Conservation (phyloP, 2,888 invertebrate genomes). For the Molanna angustata region DNA sequence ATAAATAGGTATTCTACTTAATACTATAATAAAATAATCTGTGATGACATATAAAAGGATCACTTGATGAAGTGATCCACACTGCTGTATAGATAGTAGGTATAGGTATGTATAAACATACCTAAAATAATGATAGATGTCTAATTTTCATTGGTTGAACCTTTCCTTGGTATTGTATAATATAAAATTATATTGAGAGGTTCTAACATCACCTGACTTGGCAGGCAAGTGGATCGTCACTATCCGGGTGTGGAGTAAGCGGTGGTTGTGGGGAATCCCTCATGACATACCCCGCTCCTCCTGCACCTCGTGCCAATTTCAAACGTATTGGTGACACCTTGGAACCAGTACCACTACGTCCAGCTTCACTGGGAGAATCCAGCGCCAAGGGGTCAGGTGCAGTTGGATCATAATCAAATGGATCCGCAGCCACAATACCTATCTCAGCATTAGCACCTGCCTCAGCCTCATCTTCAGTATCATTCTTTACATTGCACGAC, state of each 20-base stretch:
- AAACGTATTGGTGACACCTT: conserved; percentile 78
- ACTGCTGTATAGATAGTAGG: too few species aligned
- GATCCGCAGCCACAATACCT: conserved; percentile 37
- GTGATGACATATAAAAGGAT: too few species aligned
- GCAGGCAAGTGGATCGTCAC: conserved; percentile 44
- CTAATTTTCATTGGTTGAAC: too few species aligned
- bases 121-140: too few species aligned
- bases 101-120: too few species aligned
- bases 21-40: too few species aligned
- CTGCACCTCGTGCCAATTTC: conserved; percentile 78
- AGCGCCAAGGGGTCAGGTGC: conserved; percentile 50
- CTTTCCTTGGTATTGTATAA: too few species aligned
- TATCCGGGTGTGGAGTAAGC: conserved; percentile 43
- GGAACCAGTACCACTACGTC: conserved; percentile 61
- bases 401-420: conserved; percentile 50
- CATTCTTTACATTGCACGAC: conserved; percentile 40
- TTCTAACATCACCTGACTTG: conserved; percentile 78
- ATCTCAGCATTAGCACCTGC: conserved; percentile 3
- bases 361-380: conserved; percentile 47
- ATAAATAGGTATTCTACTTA: too few species aligned
- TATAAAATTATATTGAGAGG: too few species aligned
- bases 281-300: conserved; percentile 70
- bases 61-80: too few species aligned
- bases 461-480: conserved; percentile 29
- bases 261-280: conserved; percentile 43